These are phyloP conservation scores for Scaeva pyrastri DNA, from an alignment of 2,888 invertebrate species.

Conservation along the genomic window DNA sequence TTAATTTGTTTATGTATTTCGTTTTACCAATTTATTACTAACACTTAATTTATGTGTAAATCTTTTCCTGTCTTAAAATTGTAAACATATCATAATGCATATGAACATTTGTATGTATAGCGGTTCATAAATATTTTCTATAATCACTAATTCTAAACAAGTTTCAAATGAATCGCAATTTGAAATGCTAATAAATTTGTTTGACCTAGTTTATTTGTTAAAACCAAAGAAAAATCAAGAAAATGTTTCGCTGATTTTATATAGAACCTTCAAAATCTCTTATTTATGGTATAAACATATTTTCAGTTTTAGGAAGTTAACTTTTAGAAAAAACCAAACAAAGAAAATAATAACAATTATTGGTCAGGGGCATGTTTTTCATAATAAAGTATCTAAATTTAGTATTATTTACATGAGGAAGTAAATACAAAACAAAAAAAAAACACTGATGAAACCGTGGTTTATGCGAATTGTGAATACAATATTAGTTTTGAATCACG, in stretches of 20 bases:
- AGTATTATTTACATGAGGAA: constrained; percentile 26
- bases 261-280: constrained; percentile 19
- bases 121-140: no score
- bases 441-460: not conserved
- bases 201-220: not conserved
- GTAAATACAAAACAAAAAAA: not conserved
- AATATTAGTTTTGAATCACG: constrained; percentile 8
- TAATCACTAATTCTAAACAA: not conserved
- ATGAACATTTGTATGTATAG: no score
- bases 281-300: not conserved
- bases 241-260: constrained; percentile 15
- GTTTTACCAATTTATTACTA: no score
- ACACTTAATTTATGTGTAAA: no score
- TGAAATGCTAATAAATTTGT: constrained; percentile 2
- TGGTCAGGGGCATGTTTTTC: constrained; percentile 6
- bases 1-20: no score
- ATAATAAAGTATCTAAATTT: not conserved
- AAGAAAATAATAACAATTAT: not conserved
- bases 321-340: not conserved
- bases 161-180: not conserved
- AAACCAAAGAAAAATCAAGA: not conserved
- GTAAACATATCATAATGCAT: no score
- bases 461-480: constrained; percentile 25
- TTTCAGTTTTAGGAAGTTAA: constrained; percentile 24
- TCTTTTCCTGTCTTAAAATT: no score